Conservation (phyloP, 2,888 invertebrate species). For the Drosophila aldrichi region DNA sequence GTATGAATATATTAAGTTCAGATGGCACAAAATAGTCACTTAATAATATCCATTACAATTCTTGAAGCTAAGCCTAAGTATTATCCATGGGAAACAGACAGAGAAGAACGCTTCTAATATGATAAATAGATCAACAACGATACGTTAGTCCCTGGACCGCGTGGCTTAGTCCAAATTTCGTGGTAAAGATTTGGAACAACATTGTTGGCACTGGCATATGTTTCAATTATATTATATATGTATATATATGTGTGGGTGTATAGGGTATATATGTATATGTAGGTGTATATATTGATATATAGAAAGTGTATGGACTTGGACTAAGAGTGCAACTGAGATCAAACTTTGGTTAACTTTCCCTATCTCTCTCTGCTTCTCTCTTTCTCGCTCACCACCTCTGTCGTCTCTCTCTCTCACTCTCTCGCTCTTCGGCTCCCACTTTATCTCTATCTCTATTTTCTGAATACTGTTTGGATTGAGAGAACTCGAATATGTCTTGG, state of each 20-base stretch:
- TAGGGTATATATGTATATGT: conserved; percentile 8
- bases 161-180: conserved; percentile 16
- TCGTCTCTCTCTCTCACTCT: neutral
- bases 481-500: conserved; percentile 1
- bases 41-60: conserved; percentile 41
- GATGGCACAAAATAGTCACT: conserved; percentile 49
- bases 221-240: conserved; percentile 7
- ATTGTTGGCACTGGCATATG: conserved; percentile 70
- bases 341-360: neutral
- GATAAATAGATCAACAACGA: conserved; percentile 12
- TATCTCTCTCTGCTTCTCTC: neutral
- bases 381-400: too few relatives aligned
- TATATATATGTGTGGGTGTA: neutral
- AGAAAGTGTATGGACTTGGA: conserved; percentile 44
- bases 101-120: conserved; percentile 13
- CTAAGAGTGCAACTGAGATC: neutral
- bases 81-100: conserved; percentile 9
- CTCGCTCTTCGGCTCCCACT: neutral
- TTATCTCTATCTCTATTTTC: neutral
- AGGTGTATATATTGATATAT: conserved; percentile 14
- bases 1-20: neutral
- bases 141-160: conserved; percentile 4
- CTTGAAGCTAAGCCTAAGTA: conserved; percentile 45
- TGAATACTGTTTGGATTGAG: conserved; percentile 26
- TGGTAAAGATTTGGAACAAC: conserved; percentile 57